Evolutionary conservation across 2,888 invertebrate genomes (phyloP), one percentile per base, ranked within the genome.

Genomic region (Tenthredo livida): DNA sequence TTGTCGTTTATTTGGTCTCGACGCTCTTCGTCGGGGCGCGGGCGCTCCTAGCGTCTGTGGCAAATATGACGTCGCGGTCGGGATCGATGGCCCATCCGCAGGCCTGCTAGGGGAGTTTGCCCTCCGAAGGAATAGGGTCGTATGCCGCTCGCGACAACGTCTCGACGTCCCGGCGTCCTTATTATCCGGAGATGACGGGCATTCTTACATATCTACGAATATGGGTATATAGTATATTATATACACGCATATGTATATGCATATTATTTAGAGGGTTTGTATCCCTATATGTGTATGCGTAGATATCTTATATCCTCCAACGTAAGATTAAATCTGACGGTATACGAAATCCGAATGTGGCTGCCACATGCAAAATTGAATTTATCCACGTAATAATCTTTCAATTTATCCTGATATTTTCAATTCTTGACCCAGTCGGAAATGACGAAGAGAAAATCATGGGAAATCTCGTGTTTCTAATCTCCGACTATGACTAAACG

Each of bases 71-170:
- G 70, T 83, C 65, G 83, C 54, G 67, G 83, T 70, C 10, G 83
- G 83, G 83, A 83, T 83, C 83, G 83, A 83, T 83, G 83, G 83
- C 83, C 50, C 83, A 67, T 83, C 83, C 67, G 83, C 83, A 70
- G 83, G 67, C 43, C 67, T 67, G 47, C 67, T 70, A 29, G 83
- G 70, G 83, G 47, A 83, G 65, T 67, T 70, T 67, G 5, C 83
- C 83, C 65, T 67, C 83, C 47, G 77, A 50, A 65, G 40, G 61
- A 61, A 61, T 21, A 83, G 83, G 83, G 65, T 83, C 67, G 67
- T 9, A 67, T 47, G 43, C 83, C 67, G 50, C n/a, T 67, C 47
- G 37, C 83, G 67, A 61, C 37, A 43, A 43, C 65, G 67, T 67
- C 65, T n/a, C 43, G 67, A 33, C 80, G n/a, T 61, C 58, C 21